Evolutionary conservation across 2,113 vertebrate genomes (phyloP).

Genomic region (Prionailurus bengalensis): DNA sequence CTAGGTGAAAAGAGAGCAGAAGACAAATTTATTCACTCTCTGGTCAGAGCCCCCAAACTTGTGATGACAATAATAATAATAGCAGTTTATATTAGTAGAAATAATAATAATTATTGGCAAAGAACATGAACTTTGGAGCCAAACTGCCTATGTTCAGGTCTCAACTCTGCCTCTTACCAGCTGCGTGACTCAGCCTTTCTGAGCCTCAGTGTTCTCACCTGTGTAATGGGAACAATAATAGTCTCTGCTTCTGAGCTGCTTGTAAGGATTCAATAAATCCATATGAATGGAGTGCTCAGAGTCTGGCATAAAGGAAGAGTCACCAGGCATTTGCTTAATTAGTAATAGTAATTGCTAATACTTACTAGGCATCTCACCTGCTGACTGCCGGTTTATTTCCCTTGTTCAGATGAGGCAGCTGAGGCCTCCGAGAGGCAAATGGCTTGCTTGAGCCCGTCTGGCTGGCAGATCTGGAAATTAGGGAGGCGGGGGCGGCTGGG

Average conservation of each 20-base stretch:
- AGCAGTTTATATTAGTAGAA: neutral
- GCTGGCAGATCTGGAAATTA: neutral
- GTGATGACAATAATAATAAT: neutral
- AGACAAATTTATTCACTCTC: neutral
- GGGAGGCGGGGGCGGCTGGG: neutral
- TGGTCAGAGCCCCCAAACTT: neutral
- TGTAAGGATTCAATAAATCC: neutral
- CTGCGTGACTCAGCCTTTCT: neutral
- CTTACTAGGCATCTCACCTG: neutral
- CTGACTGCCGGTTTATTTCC: neutral
- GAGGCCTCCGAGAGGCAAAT: neutral
- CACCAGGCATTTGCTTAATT: neutral
- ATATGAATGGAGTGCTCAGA: neutral
- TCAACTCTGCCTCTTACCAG: neutral
- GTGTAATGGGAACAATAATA: neutral
- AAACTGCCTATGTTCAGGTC: neutral
- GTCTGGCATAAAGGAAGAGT: neutral
- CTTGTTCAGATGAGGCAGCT: neutral
- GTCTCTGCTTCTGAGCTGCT: neutral
- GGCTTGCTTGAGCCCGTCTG: neutral
- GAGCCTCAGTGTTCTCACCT: neutral
- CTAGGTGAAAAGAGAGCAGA: slow-evolving; percentile 6
- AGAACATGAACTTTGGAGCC: neutral
- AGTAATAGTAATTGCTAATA: neutral
- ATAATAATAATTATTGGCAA: neutral